These are phyloP conservation scores for Pitangus sulphuratus DNA, from an alignment of 2,797 vertebrate species.

Conservation along the genomic window DNA sequence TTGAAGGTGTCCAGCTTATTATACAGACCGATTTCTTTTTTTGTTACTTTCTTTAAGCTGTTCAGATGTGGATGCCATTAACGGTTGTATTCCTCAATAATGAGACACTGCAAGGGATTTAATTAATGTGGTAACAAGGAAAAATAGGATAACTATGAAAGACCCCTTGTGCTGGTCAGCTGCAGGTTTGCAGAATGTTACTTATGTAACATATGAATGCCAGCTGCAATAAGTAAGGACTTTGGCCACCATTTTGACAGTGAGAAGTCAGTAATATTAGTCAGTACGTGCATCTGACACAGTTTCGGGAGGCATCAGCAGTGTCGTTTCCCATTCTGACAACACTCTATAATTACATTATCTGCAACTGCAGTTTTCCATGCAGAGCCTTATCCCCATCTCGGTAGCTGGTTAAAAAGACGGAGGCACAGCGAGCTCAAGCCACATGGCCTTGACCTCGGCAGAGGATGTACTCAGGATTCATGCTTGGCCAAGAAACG, in stretches of 20 bases:
- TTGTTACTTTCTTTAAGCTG: background rate
- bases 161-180: background rate
- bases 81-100: background rate
- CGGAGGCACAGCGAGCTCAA: background rate
- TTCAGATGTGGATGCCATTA: background rate
- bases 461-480: background rate
- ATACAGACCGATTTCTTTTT: background rate
- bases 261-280: background rate
- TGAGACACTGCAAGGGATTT: background rate
- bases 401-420: background rate
- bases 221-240: background rate
- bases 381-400: background rate
- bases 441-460: background rate
- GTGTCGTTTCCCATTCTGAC: background rate
- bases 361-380: background rate
- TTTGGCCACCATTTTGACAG: background rate
- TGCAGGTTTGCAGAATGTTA: background rate
- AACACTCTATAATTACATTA: background rate
- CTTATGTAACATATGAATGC: background rate
- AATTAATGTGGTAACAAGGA: background rate
- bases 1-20: background rate
- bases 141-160: background rate
- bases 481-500: background rate
- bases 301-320: background rate
- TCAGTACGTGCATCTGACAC: accelerated